Evolutionary conservation across 2,888 invertebrate species (phyloP), one percentile per base, ranked within the genome.

Genomic region (Anthophora plumipes): DNA sequence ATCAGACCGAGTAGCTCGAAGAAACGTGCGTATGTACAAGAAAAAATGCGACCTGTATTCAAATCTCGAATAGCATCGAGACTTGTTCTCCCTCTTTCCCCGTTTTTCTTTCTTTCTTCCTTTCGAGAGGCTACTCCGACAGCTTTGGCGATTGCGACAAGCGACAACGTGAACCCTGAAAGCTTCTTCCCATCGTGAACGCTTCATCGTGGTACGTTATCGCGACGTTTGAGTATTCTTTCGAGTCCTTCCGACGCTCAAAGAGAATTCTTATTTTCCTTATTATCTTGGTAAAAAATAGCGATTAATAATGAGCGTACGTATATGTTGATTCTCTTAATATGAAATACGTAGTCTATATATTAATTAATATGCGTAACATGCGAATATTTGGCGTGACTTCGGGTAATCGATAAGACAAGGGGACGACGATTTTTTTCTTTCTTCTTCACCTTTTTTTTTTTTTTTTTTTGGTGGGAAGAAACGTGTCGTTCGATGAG

Each of bases 361-460:
- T 77, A 80, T 80, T 61, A 80, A 31, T 31, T 77, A 74, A 77
- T 57, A 83, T 77, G 79, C 71, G 63, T 82, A 84, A 84, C 64
- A 84, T 84, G 73, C 81, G 83, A 88, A 89, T 90, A 90, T 90
- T 90, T 90, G 90, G 90, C 88, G 88, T 89, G 85, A 88, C 76
- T 89, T 84, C 83, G 22, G 81, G 72, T 81, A 66, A 77, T 85
- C 73, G 75, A 85, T 87, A 84, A 89, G 85, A 87, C 79, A 76
- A n/a, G n/a, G 57, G 80, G 77, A 55, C 68, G 80, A 77, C 59
- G 73, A 69, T 71, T 59, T n/a, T n/a, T n/a, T n/a, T n/a, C n/a
- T n/a, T n/a, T n/a, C n/a, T n/a, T n/a, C n/a, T n/a, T n/a, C n/a
- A n/a, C n/a, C n/a, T n/a, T n/a, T n/a, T n/a, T n/a, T n/a, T n/a